A percentile compares a stretch with the other conserved stretches of the same genome.
These are phyloP conservation scores for Athetis lepigone DNA, from an alignment of 2,888 invertebrate genomes.

Conservation along the genomic window DNA sequence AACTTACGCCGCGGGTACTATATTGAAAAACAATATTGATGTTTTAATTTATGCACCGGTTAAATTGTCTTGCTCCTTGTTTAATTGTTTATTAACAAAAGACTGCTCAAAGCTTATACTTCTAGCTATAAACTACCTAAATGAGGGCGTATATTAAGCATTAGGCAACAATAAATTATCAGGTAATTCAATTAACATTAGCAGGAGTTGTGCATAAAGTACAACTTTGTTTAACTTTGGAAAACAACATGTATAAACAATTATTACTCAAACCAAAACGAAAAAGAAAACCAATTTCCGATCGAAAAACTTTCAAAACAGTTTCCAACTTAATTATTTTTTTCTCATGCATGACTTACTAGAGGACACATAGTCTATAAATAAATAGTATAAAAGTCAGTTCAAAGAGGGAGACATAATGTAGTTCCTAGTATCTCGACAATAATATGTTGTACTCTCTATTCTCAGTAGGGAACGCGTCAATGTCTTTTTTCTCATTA, in stretches of 20 bases:
- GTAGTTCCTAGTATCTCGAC: background rate
- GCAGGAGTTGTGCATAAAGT: background rate
- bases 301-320: background rate
- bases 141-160: background rate
- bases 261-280: background rate
- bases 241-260: background rate
- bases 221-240: background rate
- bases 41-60: background rate
- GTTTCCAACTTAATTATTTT: background rate
- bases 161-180: background rate
- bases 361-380: no score
- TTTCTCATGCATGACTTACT: background rate
- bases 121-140: background rate
- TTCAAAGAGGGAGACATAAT: no score
- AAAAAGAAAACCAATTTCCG: no score
- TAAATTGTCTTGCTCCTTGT: background rate
- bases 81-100: no score
- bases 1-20: slow-evolving; percentile 10
- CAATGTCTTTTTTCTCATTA: background rate
- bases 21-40: slow-evolving; percentile 26
- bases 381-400: no score
- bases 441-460: no score
- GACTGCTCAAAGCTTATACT: background rate
- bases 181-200: background rate
- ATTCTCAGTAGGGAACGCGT: no score